Evolutionary conservation across 1,140 invertebrate species (phyloP), one percentile per base, ranked within the genome.

Genomic region (Conus ventricosus): DNA sequence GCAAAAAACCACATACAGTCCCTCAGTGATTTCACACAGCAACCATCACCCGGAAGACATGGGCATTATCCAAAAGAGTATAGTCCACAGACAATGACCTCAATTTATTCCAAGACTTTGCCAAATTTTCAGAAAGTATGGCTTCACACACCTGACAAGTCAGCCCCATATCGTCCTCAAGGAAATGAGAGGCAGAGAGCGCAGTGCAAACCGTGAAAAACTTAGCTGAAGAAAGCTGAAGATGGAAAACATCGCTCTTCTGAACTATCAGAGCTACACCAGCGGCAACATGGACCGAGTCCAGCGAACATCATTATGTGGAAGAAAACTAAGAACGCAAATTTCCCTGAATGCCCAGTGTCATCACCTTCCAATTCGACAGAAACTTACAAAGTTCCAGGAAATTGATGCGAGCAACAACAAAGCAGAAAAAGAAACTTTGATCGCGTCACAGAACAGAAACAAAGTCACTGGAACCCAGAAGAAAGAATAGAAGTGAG

Each of bases 81-180:
- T 39, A 1, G 80, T 81, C 11, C 1, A 5, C 39, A 75, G 67
- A 81, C 80, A 81, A 81, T 81, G 80, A 17, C 13, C 80, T 27
- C 87, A 75, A 3, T 54, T 81, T 27, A 81, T 5, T 81, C 53
- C 4, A 51, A n/a, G 11, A 13, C 1, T 81, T 81, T 81, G 13
- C 4, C 20, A 54, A 87, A 11, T 92, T 93, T 85, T 25, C 87
- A 27, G 84, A 88, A 39, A 85, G 0, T 93, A 78, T 76, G 85
- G 84, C n/a, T 91, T 93, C 83, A 89, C 85, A 53, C 91, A 92
- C 76, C 76, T 87, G 7, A 91, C 91, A 15, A 89, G 82, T n/a
- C 15, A 88, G 51, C 90, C 90, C 6, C 11, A 23, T 55, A n/a
- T 51, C 90, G 89, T 88, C 88, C 91, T 39, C 90, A 93, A 83